phyloP scores from a whole-genome alignment of 1,140 invertebrate genomes.

The Liolophura sinensis region DNA sequence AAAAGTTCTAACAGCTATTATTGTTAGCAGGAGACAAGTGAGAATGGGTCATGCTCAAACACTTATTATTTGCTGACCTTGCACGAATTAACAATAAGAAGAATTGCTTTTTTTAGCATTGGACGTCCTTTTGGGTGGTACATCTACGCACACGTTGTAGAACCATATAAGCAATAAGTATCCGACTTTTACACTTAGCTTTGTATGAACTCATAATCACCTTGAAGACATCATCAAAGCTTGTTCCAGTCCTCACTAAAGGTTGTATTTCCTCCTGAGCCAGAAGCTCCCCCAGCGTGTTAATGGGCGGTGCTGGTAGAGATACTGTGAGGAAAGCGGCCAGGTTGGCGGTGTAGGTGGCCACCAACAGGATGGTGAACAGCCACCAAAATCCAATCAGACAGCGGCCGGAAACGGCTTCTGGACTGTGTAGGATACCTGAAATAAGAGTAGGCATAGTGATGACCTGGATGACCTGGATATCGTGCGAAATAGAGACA shows the following conservation, averaged over 20 bases:
- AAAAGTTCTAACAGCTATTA: too few relatives aligned
- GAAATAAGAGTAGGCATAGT: not conserved
- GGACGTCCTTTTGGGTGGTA: too few relatives aligned
- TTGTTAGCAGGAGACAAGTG: too few relatives aligned
- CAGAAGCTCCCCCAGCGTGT: slow-evolving; percentile 21
- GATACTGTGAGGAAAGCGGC: slow-evolving; percentile 38
- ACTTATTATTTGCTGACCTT: too few relatives aligned
- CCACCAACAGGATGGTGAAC: slow-evolving; percentile 89
- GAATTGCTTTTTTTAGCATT: too few relatives aligned
- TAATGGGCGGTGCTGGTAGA: slow-evolving; percentile 19
- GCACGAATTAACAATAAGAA: too few relatives aligned
- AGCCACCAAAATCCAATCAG: slow-evolving; percentile 91
- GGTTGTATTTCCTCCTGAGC: slow-evolving; percentile 63
- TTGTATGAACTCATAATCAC: not conserved
- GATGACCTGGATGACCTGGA: too few relatives aligned
- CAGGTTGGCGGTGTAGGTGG: slow-evolving; percentile 61
- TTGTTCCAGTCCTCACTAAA: not conserved
- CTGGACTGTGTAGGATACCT: slow-evolving; percentile 66
- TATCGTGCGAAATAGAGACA: too few relatives aligned
- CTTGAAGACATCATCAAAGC: not conserved
- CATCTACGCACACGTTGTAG: too few relatives aligned
- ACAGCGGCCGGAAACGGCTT: slow-evolving; percentile 79
- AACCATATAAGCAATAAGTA: too few relatives aligned
- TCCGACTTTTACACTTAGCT: too few relatives aligned
- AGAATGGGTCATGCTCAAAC: too few relatives aligned